These are phyloP conservation scores for Leptogaster cylindrica DNA, from an alignment of 2,888 invertebrate species.

Conservation along the genomic window DNA sequence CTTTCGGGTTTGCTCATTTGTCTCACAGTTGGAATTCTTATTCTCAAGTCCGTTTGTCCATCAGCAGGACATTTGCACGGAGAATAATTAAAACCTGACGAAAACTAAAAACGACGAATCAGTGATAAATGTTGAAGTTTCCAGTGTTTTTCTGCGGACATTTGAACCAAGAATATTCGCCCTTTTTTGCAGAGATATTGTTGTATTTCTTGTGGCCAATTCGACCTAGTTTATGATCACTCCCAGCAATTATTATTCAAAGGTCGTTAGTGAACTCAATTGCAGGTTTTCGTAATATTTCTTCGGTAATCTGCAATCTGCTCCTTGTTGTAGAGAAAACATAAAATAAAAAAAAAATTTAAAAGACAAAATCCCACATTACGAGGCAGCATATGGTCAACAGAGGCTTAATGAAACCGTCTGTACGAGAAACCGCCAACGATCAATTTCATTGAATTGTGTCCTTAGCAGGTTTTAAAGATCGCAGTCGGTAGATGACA, in stretches of 20 bases:
- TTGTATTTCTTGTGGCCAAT: not conserved
- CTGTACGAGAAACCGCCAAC: not conserved
- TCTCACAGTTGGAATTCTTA: slow-evolving; percentile 37
- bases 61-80: not conserved
- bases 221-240: not conserved
- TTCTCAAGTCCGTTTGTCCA: not conserved
- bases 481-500: not conserved
- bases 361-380: slow-evolving; percentile 22
- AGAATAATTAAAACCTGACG: slow-evolving; percentile 14
- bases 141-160: not conserved
- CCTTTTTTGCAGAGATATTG: not conserved
- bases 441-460: not conserved
- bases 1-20: slow-evolving; percentile 36
- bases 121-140: slow-evolving; percentile 12
- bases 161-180: not conserved
- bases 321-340: slow-evolving; percentile 6
- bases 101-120: not conserved
- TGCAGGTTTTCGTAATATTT: not conserved
- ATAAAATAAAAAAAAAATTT: slow-evolving; percentile 1
- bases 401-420: slow-evolving; percentile 9
- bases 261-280: slow-evolving; percentile 9
- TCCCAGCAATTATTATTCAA: not conserved
- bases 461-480: not conserved
- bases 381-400: slow-evolving; percentile 22
- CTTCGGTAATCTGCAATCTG: not conserved